phyloP scores from a whole-genome alignment of 2,888 invertebrate species.

The Venusia cambrica region DNA sequence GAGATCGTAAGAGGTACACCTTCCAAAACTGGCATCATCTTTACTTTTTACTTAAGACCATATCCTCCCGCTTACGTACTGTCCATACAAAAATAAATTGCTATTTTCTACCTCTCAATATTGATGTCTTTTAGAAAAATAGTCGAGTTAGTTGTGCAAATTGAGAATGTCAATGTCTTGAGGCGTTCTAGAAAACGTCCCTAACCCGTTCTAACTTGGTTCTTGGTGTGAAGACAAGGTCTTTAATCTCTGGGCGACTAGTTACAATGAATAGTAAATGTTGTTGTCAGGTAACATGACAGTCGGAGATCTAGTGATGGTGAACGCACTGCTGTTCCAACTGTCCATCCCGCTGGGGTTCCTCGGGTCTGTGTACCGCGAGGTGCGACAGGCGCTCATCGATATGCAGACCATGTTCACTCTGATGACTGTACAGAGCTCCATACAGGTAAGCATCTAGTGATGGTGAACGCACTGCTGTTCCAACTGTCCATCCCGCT shows the following conservation, averaged over 20 bases:
- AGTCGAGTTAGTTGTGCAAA: no score
- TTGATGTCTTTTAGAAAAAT: no score
- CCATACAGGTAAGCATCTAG: slow-evolving; percentile 98
- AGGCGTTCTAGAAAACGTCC: no score
- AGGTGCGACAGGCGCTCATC: slow-evolving; percentile 95
- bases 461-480: slow-evolving; percentile 98
- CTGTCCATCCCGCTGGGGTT: slow-evolving; percentile 98
- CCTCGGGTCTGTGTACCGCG: slow-evolving; percentile 98
- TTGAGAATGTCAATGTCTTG: no score
- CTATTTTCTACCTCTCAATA: no score
- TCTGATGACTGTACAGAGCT: slow-evolving; percentile 94
- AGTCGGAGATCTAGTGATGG: slow-evolving; percentile 99
- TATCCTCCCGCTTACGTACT: no score
- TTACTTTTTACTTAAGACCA: no score
- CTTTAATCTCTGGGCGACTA: no score
- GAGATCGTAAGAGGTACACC: slow-evolving; percentile 89
- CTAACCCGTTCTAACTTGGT: no score
- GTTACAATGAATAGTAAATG: background rate
- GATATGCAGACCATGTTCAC: slow-evolving; percentile 99
- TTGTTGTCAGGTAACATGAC: slow-evolving; percentile 97
- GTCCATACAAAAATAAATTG: no score
- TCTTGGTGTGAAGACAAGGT: no score
- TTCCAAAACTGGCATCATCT: background rate
- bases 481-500: slow-evolving; percentile 98
- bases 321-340: slow-evolving; percentile 98